Evolutionary conservation across 2,888 invertebrate genomes (phyloP).

Genomic region (Eulithis testata): DNA sequence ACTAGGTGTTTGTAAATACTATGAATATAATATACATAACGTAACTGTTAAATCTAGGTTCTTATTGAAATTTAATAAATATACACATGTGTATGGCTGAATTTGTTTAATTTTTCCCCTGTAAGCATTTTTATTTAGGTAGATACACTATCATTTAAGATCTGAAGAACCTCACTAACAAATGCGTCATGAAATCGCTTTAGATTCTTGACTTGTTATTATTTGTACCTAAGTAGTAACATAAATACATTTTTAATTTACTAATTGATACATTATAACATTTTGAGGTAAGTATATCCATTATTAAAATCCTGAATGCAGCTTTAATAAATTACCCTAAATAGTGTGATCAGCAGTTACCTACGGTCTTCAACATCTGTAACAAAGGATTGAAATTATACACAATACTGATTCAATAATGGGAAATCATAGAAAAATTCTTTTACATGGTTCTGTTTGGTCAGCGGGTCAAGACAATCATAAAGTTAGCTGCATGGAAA

Average conservation of each 20-base stretch:
- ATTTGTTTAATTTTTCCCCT: slow-evolving; percentile 16
- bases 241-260: slow-evolving; percentile 25
- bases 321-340: slow-evolving; percentile 47
- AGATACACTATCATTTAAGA: too few species aligned
- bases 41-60: slow-evolving; percentile 39
- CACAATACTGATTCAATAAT: too few species aligned
- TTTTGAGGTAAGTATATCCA: slow-evolving; percentile 12
- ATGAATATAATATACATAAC: slow-evolving; percentile 42
- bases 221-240: background rate
- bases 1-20: slow-evolving; percentile 58
- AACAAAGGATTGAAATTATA: slow-evolving; percentile 42
- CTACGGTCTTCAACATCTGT: slow-evolving; percentile 80
- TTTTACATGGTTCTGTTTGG: too few species aligned
- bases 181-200: too few species aligned
- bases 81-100: slow-evolving; percentile 30
- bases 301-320: slow-evolving; percentile 39
- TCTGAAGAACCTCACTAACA: too few species aligned
- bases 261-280: slow-evolving; percentile 20
- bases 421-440: too few species aligned
- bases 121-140: too few species aligned
- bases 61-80: slow-evolving; percentile 33
- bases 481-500: too few species aligned
- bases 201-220: too few species aligned
- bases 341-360: slow-evolving; percentile 52
- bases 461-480: too few species aligned